Conservation (phyloP, 2,113 vertebrate genomes). For the Nothoprocta perdicaria region DNA sequence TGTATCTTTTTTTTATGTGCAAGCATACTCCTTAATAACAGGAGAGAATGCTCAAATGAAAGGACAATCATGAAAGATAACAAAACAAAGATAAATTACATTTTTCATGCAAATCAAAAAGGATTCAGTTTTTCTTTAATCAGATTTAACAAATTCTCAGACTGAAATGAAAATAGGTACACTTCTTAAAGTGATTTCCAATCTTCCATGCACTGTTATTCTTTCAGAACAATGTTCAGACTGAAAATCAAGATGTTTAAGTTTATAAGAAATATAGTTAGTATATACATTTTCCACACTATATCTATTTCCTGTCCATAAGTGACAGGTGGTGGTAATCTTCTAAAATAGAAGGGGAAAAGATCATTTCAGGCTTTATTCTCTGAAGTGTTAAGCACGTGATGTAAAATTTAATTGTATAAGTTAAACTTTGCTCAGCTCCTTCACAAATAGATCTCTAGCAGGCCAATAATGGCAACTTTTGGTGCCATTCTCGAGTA, state of each 20-base stretch:
- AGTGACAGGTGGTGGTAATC: background rate
- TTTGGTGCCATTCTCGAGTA: background rate
- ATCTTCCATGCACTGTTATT: background rate
- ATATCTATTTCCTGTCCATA: background rate
- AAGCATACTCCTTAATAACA: background rate
- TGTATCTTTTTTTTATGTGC: fast-evolving
- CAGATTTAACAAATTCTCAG: background rate
- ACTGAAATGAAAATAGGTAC: background rate
- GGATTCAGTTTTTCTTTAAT: background rate
- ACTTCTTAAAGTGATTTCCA: background rate
- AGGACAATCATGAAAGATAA: background rate
- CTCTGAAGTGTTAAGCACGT: background rate
- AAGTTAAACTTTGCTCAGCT: constrained; percentile 3
- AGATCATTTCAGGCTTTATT: constrained; percentile 19
- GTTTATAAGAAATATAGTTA: background rate
- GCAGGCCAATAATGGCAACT: background rate
- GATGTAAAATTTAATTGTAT: background rate
- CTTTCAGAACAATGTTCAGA: background rate
- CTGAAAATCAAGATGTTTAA: background rate
- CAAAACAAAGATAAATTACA: background rate
- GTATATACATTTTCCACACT: background rate
- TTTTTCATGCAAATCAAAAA: background rate
- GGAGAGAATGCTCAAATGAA: background rate
- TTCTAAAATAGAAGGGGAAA: constrained; percentile 21
- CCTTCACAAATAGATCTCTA: background rate